Percentiles rank a stretch among this genome's conserved stretches.
phyloP scores from a whole-genome alignment of 1,140 invertebrate genomes.

The Melanaphis sacchari region DNA sequence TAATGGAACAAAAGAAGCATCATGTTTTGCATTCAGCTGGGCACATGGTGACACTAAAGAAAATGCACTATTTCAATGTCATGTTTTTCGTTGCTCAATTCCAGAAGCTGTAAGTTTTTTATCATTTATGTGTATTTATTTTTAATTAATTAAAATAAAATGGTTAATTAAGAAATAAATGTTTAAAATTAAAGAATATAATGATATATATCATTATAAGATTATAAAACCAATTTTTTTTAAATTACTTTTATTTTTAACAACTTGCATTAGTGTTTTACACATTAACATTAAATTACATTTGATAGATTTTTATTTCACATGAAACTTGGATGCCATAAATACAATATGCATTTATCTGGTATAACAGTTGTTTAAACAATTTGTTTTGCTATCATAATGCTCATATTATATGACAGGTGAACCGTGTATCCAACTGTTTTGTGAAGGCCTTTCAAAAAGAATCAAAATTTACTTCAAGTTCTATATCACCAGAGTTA shows the following conservation, averaged over 20 bases:
- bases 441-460: conserved; percentile 92
- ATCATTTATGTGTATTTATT: background rate
- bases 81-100: conserved; percentile 95
- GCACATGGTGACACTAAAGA: conserved; percentile 89
- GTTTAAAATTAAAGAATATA: background rate
- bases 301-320: background rate
- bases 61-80: conserved; percentile 92
- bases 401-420: conserved; percentile 64
- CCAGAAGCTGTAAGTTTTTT: conserved; percentile 98
- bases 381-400: conserved; percentile 18
- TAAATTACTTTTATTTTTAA: background rate
- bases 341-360: background rate
- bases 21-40: conserved; percentile 98
- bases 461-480: conserved; percentile 78
- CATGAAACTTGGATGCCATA: background rate
- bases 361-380: conserved; percentile 25
- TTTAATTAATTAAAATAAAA: background rate
- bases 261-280: background rate
- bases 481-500: conserved; percentile 66
- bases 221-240: background rate
- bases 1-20: conserved; percentile 80
- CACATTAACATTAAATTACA: background rate
- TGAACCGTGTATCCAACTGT: conserved; percentile 77
- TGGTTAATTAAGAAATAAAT: background rate
- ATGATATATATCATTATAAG: background rate